Conservation (phyloP, 2,888 invertebrate species). For the Bhutanitis thaidina region DNA sequence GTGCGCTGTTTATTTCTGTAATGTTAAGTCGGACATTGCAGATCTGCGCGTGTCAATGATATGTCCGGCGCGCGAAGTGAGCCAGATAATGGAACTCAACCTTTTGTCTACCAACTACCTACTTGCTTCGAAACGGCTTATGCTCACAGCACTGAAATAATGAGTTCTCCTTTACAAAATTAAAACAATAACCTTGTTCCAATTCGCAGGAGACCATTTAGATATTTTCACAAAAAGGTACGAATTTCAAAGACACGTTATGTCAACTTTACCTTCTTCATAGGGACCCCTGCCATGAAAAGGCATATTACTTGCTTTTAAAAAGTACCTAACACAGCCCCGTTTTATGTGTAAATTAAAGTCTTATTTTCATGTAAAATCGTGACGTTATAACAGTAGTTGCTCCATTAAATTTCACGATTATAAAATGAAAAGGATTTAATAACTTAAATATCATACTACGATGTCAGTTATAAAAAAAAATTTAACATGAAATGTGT, state of each 20-base stretch:
- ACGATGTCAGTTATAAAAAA: no score
- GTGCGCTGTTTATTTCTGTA: slow-evolving; percentile 35
- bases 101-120: slow-evolving; percentile 48
- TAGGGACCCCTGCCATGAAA: slow-evolving; percentile 6
- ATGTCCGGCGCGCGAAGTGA: slow-evolving; percentile 44
- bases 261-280: slow-evolving; percentile 11
- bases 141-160: slow-evolving; percentile 43
- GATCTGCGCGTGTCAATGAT: slow-evolving; percentile 49
- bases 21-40: slow-evolving; percentile 34
- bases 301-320: slow-evolving; percentile 15
- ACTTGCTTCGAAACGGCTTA: slow-evolving; percentile 33
- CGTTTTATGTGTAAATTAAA: slow-evolving; percentile 8
- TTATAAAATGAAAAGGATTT: no score
- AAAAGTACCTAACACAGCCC: slow-evolving; percentile 7
- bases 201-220: slow-evolving; percentile 32
- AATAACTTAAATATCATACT: no score
- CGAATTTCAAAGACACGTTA: slow-evolving; percentile 21
- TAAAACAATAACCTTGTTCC: slow-evolving; percentile 48
- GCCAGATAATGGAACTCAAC: slow-evolving; percentile 48
- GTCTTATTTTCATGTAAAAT: no score
- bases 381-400: no score
- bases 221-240: slow-evolving; percentile 28
- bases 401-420: no score
- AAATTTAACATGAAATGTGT: no score
- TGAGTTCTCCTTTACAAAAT: slow-evolving; percentile 46